Conservation (phyloP, 2,113 vertebrate genomes). For the Silurus meridionalis region DNA sequence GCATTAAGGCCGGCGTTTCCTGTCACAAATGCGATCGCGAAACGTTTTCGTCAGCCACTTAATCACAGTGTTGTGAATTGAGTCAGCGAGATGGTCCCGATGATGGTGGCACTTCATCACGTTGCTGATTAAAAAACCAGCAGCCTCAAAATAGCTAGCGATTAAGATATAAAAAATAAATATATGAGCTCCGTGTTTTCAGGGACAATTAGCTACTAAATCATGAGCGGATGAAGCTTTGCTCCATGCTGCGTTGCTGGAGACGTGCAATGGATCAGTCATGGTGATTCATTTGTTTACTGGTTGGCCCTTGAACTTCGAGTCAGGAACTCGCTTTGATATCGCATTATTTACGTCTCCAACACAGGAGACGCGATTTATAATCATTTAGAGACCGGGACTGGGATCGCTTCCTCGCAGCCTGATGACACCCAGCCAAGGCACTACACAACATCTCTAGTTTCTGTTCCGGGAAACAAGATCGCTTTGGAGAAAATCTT, state of each 20-base stretch:
- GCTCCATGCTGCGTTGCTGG: neutral
- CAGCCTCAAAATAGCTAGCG: neutral
- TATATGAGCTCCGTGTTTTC: neutral
- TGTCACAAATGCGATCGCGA: neutral
- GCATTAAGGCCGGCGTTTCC: constrained; percentile 1
- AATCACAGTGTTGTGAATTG: neutral
- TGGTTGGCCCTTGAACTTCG: neutral
- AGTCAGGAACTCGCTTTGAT: neutral
- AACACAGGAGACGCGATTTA: neutral
- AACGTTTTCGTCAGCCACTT: neutral
- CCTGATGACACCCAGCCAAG: neutral
- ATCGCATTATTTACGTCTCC: neutral
- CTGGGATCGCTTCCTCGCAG: neutral
- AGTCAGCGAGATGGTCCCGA: too few species aligned
- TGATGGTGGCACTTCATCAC: neutral
- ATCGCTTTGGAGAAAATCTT: neutral
- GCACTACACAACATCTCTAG: neutral
- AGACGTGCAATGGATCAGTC: neutral
- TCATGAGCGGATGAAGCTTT: neutral
- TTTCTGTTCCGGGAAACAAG: neutral
- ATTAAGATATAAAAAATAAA: neutral
- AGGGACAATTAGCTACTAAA: neutral
- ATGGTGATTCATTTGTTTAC: neutral
- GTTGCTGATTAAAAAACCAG: neutral
- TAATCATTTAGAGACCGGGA: neutral